Conservation (phyloP, 2,888 invertebrate species). For the Cosmia pyralina region DNA sequence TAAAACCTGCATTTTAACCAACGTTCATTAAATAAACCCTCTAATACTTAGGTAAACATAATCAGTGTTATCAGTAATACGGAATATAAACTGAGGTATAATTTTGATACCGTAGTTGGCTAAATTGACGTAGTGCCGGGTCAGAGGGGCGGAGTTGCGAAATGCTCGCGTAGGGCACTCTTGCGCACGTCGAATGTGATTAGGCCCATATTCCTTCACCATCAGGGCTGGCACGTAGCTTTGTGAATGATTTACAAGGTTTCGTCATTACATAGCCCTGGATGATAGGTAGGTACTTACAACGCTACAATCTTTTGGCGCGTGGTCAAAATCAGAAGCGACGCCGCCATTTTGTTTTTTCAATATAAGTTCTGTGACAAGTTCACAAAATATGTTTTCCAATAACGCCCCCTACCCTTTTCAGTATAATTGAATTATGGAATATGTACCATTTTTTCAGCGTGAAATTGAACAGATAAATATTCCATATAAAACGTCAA, state of each 20-base stretch:
- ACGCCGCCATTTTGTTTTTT: background rate
- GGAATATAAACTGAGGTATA: conserved; percentile 16
- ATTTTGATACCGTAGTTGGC: conserved; percentile 33
- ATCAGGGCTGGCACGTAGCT: conserved; percentile 48
- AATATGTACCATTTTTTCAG: too few relatives aligned
- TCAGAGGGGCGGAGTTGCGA: conserved; percentile 55
- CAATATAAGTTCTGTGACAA: background rate
- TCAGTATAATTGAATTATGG: background rate
- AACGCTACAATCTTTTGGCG: too few relatives aligned
- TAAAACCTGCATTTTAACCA: background rate
- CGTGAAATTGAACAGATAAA: background rate
- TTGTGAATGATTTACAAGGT: background rate
- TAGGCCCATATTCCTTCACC: conserved; percentile 61
- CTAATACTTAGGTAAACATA: background rate
- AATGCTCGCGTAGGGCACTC: conserved; percentile 60
- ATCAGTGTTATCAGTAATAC: conserved; percentile 9
- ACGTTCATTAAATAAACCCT: background rate
- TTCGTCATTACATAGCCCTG: too few relatives aligned
- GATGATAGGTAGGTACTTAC: too few relatives aligned
- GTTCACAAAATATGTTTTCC: background rate
- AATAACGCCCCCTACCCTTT: too few relatives aligned
- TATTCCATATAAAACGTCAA: background rate
- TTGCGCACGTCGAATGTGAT: conserved; percentile 62
- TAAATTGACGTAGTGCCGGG: conserved; percentile 44
- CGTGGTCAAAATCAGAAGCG: background rate